phyloP scores from a whole-genome alignment of 2,888 invertebrate genomes.

The Dione vanillae region DNA sequence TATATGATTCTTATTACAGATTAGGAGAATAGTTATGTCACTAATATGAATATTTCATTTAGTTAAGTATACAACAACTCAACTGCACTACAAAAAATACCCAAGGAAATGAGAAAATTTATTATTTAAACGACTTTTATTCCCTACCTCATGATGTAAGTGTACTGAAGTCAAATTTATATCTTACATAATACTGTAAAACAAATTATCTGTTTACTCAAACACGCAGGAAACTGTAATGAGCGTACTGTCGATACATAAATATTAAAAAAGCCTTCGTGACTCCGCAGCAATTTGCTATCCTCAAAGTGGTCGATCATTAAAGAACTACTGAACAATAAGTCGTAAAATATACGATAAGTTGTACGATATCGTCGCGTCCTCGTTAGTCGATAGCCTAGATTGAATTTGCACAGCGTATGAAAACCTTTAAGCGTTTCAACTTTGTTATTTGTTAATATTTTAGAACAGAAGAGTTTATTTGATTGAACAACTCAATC shows the following conservation, averaged over 20 bases:
- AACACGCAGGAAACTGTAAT: conserved; percentile 28
- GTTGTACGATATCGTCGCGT: conserved; percentile 53
- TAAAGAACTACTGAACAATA: conserved; percentile 69
- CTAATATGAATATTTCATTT: too few relatives aligned
- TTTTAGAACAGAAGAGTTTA: neutral
- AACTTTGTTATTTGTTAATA: neutral
- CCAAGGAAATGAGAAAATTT: too few relatives aligned
- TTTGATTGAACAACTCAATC: neutral
- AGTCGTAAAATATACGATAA: conserved; percentile 63
- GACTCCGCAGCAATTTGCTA: conserved; percentile 47
- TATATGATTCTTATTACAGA: too few relatives aligned
- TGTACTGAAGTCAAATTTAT: too few relatives aligned
- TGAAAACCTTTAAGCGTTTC: neutral
- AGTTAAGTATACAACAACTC: too few relatives aligned
- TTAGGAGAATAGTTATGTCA: too few relatives aligned
- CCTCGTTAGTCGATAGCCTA: conserved; percentile 75
- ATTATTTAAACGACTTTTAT: too few relatives aligned
- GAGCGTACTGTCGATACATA: conserved; percentile 29
- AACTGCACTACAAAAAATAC: too few relatives aligned
- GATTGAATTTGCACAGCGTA: conserved; percentile 49
- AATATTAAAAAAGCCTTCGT: conserved; percentile 51
- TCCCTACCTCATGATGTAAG: too few relatives aligned
- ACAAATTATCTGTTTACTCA: conserved; percentile 29
- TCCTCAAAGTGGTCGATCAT: conserved; percentile 54
- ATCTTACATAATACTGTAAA: conserved; percentile 10